Evolutionary conservation across 2,888 invertebrate species (phyloP), one percentile per base, ranked within the genome.

Genomic region (Trichogramma dendrolimi): DNA sequence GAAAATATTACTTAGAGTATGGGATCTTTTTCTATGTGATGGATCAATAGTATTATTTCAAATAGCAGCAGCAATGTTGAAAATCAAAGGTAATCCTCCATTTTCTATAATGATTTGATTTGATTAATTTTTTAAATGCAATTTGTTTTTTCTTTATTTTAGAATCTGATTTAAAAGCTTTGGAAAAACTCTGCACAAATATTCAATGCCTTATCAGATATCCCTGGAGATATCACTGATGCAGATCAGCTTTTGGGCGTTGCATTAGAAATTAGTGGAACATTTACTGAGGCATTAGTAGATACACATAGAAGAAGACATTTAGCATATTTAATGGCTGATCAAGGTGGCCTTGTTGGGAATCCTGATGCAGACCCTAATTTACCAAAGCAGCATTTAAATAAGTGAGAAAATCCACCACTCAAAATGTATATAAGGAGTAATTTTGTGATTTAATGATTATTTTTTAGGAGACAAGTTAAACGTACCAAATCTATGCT

Each of bases 1-100:
- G 87, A 94, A 93, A 82, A 92, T 96, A 69, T 84, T 99, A 64
- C 82, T 91, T 49, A 85, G 97, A 68, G 87, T 98, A 69, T 99
- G 99, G 98, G 99, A 99, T 80, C 84, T 96, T 69, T 94, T 99
- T 79, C 96, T 97, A 80, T 90, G 94, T 73, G 95, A 96, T 78
- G 98, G 99, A 43, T 95, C 96, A 42, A 87, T 94, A 65, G 90
- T 96, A 40, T 83, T 99, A 49, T 98, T 99, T 79, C 94, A 96
- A 84, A 85, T 93, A 41, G 95, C 96, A 4, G 83, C 97, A 63
- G 96, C 95, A 63, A 94, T 98, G 93, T 82, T 97, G 7, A 95
- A 94, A 82, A 88, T 95, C 71, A 81, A 81, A 79, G 83, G 83
- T 83, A 70, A 6, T 10, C 11, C 41, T 41, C 43, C 10, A 6